Evolutionary conservation across 2,888 invertebrate genomes (phyloP).

Genomic region (Agonopterix heracliana): DNA sequence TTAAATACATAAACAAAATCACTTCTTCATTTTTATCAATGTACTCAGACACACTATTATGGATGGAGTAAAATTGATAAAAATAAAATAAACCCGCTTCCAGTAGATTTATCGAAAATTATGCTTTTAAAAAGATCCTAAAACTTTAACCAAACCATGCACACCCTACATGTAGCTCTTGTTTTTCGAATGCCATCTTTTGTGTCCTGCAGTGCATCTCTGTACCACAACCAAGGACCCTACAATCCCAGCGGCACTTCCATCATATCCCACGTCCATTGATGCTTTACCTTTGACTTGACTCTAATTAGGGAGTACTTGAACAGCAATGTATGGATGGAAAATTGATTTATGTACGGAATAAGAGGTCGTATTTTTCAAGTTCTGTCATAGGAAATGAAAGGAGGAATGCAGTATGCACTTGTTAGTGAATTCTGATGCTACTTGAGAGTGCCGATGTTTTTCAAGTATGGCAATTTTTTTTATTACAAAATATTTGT

Average conservation of each 20-base stretch:
- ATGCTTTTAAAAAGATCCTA: background rate
- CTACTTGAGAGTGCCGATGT: slow-evolving; percentile 3
- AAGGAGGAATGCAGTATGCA: slow-evolving; percentile 13
- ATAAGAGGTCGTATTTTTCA: slow-evolving; percentile 15
- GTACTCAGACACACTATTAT: background rate
- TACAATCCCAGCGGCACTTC: slow-evolving; percentile 16
- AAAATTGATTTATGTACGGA: slow-evolving; percentile 4
- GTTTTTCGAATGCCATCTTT: slow-evolving; percentile 47
- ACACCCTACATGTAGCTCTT: slow-evolving; percentile 41
- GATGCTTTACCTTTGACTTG: slow-evolving; percentile 5
- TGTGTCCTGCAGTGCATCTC: slow-evolving; percentile 52
- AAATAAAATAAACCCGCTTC: background rate
- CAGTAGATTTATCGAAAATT: background rate
- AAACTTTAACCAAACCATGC: slow-evolving; percentile 18
- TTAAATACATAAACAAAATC: too few species aligned
- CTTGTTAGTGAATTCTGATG: slow-evolving; percentile 12
- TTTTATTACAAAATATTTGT: too few species aligned
- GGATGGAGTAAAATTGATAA: background rate
- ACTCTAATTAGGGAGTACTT: background rate
- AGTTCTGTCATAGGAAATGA: slow-evolving; percentile 11
- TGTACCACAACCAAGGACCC: slow-evolving; percentile 34
- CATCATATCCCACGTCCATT: slow-evolving; percentile 13
- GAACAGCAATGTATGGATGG: background rate
- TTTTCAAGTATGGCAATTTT: too few species aligned
- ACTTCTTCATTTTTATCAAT: background rate